A percentile compares a stretch with the other conserved stretches of the same genome.
These are phyloP conservation scores for Actinernus sp. DNA, from an alignment of 92 coral and sea anemone genomes.

Conservation along the genomic window DNA sequence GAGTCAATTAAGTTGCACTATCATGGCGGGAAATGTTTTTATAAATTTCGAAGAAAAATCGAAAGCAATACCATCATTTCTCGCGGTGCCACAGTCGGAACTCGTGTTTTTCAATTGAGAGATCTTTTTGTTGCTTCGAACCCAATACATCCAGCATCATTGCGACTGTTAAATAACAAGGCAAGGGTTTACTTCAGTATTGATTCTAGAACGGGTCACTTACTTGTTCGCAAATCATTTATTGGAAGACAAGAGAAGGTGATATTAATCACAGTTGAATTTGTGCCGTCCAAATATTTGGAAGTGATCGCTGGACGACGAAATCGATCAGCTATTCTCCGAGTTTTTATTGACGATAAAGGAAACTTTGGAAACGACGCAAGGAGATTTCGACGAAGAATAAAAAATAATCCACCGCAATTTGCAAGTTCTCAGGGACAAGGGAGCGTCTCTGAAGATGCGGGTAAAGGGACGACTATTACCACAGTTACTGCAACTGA, in stretches of 20 bases:
- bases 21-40: slow-evolving; percentile 61
- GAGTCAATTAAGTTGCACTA: slow-evolving; percentile 31
- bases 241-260: slow-evolving; percentile 31
- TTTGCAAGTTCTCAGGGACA: slow-evolving; percentile 53
- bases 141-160: slow-evolving; percentile 32
- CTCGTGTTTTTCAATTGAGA: slow-evolving; percentile 46
- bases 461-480: slow-evolving; percentile 57
- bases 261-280: not conserved
- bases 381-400: slow-evolving; percentile 67
- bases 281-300: no score
- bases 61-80: slow-evolving; percentile 33
- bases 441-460: slow-evolving; percentile 74
- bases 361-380: slow-evolving; percentile 14
- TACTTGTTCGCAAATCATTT: slow-evolving; percentile 67
- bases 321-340: slow-evolving; percentile 41
- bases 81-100: slow-evolving; percentile 54
- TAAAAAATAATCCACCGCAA: slow-evolving; percentile 71
- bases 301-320: slow-evolving; percentile 3
- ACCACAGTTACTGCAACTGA: slow-evolving; percentile 69
- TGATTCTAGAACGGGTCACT: slow-evolving; percentile 65
- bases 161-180: slow-evolving; percentile 38
- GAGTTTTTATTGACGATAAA: slow-evolving; percentile 59
- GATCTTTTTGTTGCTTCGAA: slow-evolving; percentile 32
- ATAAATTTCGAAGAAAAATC: slow-evolving; percentile 53
- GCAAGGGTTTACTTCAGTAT: slow-evolving; percentile 63